phyloP scores from a whole-genome alignment of 2,113 vertebrate genomes.

The Monopterus albus region DNA sequence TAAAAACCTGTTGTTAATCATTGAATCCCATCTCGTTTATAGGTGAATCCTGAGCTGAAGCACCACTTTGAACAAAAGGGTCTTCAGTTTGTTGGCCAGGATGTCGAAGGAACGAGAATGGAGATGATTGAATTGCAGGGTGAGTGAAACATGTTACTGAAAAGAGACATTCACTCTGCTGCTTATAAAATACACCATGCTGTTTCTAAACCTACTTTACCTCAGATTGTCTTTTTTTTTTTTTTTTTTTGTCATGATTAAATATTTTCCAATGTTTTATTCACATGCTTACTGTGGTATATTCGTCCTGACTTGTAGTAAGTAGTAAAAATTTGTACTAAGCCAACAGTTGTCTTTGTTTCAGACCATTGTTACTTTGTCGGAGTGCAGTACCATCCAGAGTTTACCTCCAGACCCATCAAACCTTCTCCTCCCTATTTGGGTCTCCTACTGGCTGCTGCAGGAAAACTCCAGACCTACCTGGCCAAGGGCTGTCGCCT shows the following conservation, averaged over 20 bases:
- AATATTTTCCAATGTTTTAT: no score
- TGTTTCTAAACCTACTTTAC: not conserved
- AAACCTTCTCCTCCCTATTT: constrained; percentile 97
- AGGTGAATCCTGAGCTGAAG: constrained; percentile 95
- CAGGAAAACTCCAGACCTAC: constrained; percentile 89
- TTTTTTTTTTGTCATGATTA: no score
- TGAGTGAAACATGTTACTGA: constrained; percentile 58
- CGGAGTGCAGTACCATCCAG: constrained; percentile 96
- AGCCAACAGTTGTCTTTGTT: not conserved
- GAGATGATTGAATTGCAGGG: constrained; percentile 94
- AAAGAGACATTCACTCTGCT: not conserved
- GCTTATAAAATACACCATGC: not conserved
- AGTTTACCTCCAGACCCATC: constrained; percentile 96
- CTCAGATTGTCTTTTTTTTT: not conserved
- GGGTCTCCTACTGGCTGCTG: constrained; percentile 91
- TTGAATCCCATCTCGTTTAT: not conserved
- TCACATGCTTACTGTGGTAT: no score
- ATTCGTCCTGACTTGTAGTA: not conserved
- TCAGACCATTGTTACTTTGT: constrained; percentile 95
- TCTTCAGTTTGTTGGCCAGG: constrained; percentile 93
- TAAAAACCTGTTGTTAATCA: no score
- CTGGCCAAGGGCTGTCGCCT: constrained; percentile 91
- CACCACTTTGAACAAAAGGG: constrained; percentile 89
- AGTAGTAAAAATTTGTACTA: not conserved
- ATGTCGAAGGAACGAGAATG: constrained; percentile 93